Evolutionary conservation across 1,140 invertebrate genomes (phyloP).

Genomic region (Cryptotermes secundus): DNA sequence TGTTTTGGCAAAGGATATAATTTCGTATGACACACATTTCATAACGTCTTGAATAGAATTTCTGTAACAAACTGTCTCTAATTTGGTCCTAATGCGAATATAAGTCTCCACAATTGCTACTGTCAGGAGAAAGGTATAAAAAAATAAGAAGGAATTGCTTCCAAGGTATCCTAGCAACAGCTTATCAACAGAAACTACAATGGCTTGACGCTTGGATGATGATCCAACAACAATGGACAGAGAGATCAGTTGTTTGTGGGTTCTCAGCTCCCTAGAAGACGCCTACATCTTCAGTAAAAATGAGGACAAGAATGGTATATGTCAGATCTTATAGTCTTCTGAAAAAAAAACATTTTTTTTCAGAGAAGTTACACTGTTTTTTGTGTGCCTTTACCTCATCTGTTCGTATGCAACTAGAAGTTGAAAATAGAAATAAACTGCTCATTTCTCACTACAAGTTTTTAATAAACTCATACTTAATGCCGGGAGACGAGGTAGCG

Average conservation of each 20-base stretch:
- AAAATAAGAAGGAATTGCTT: neutral
- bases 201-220: slow-evolving; percentile 1
- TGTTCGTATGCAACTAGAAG: too few species aligned
- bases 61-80: slow-evolving; percentile 16
- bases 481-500: too few species aligned
- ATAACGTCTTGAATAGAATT: neutral
- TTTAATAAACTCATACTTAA: too few species aligned
- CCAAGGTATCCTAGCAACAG: neutral
- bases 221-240: neutral
- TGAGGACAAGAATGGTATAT: neutral
- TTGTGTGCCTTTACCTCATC: too few species aligned
- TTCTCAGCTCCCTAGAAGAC: neutral
- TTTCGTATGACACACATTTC: neutral
- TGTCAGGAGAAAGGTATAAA: neutral
- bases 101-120: neutral
- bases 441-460: too few species aligned
- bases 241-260: neutral
- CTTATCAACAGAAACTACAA: neutral
- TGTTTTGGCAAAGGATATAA: neutral
- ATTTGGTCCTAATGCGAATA: neutral
- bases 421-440: too few species aligned
- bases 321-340: too few species aligned
- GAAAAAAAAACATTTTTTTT: too few species aligned
- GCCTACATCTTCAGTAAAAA: neutral
- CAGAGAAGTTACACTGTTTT: too few species aligned